Base-by-base conservation (phyloP, 2,888 invertebrate genomes). In the Cenopis cana region DNA sequence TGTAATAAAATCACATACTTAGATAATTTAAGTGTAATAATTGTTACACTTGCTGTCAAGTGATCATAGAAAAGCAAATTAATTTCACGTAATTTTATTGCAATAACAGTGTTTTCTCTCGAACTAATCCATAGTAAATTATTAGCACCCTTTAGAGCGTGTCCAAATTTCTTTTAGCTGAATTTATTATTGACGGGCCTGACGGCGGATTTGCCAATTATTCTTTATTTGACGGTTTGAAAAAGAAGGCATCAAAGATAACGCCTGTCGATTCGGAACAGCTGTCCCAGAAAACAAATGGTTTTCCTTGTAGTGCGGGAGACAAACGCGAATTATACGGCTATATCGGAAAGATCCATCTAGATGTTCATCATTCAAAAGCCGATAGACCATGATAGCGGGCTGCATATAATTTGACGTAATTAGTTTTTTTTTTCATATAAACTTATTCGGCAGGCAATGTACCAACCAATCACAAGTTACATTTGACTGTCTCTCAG, bases 251-350 rank as follows among this genome's bases (percentile, higher is more conserved):
- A 17, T n/a, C 17, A 56, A 8, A 33, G 56, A 17, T 17, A 33
- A 33, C 3, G 56, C 8, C 17, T 33, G 10, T 56, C 33, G 56
- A 56, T 36, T 36, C 11, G n/a, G 10, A 33, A 17, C 33, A 56
- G 56, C 33, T 56, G 56, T 56, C 29, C n/a, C 5, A 17, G 8
- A 36, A 17, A 17, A 56, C 33, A 17, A 56, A 56, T 56, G 36
- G 17, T 33, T 33, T 29, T 56, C 29, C 17, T 56, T 56, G 56
- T 56, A 56, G 56, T 11, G 14, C 11, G 24, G 29, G 24, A 55
- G 3, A n/a, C 29, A n/a, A 55, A 0, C 6, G n/a, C 8, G 8
- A 55, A 14, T 55, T 55, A 5, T 5, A 6, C 55, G 8, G 24
- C 14, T 50, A 10, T 8, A 50, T 50, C 49, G 49, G 17, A 50